Base-by-base conservation (phyloP, 2,797 vertebrate species). In the Gallinago solitaria region DNA sequence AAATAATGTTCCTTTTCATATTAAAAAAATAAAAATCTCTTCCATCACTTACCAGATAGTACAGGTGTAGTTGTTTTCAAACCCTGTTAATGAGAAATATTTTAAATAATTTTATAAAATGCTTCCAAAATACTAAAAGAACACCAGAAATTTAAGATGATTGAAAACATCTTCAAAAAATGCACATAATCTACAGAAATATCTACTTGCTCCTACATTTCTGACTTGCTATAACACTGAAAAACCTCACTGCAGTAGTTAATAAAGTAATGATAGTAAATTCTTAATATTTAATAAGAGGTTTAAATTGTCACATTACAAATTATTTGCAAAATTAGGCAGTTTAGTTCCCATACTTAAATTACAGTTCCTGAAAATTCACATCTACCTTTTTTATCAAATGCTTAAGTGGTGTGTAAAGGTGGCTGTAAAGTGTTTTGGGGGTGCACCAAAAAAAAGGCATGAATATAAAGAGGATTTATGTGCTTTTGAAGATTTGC, bases 31-130 rank as follows among this genome's bases (percentile, higher is more conserved):
- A 23, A n/a, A 77, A 9, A 50, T 5, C 1, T 74, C 75, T 68
- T 64, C 37, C 28, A 71, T 91, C 80, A 96, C 98, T 98, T 97
- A 98, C 98, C 98, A 60, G 95, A 94, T 92, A 97, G 95, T 96
- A 97, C 32, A 97, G 90, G 96, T 86, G 89, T 97, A 83, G 96
- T 79, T 50, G 87, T 95, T 97, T 95, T 97, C 91, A 96, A 95
- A 90, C 82, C 96, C 98, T 98, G 92, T 88, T 84, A 96, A 94
- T 30, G 54, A 96, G 50, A 97, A 56, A 97, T 71, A 79, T 25
- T 83, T 32, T 51, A 89, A 68, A 84, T 47, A 56, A 73, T 68
- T 90, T 43, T 68, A 69, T 12, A 94, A 73, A 67, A 35, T 45
- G 14, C 24, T 77, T 73, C 47, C 24, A 91, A 89, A 92, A 48